Conservation (phyloP, 2,797 vertebrate genomes). For the Chaenodraco wilsoni region DNA sequence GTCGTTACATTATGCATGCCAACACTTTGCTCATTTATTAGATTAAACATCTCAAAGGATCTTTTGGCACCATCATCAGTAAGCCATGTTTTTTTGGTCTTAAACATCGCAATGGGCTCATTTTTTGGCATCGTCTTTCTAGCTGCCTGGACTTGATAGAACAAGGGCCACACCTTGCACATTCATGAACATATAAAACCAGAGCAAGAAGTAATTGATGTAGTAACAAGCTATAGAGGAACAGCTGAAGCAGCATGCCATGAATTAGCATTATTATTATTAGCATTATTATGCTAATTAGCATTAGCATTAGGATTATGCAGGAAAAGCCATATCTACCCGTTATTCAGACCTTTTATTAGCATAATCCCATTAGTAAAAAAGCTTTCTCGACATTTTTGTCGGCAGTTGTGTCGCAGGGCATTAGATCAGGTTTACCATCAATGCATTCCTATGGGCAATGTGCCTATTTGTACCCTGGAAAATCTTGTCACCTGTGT, state of each 20-base stretch:
- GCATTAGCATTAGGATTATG: conserved; percentile 15
- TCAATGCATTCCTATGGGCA: conserved; percentile 25
- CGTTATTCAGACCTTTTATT: conserved; percentile 39
- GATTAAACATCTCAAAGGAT: conserved; percentile 35
- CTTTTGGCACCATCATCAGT: conserved; percentile 15
- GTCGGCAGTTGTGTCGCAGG: conserved; percentile 2
- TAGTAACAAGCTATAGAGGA: conserved; percentile 17
- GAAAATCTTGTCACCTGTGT: conserved; percentile 1
- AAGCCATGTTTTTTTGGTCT: conserved; percentile 27
- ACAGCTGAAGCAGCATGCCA: conserved; percentile 45
- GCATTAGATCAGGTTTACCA: conserved; percentile 22
- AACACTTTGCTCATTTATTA: conserved; percentile 28
- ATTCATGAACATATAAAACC: conserved; percentile 8
- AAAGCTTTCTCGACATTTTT: conserved; percentile 7
- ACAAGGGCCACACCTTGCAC: conserved; percentile 14
- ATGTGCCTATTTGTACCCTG: not conserved
- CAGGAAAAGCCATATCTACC: conserved; percentile 32
- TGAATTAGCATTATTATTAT: conserved; percentile 12
- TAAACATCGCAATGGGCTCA: conserved; percentile 22
- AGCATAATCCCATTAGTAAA: conserved; percentile 37
- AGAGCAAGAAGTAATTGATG: conserved; percentile 14
- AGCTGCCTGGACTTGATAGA: conserved; percentile 27
- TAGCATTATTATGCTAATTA: too few species aligned
- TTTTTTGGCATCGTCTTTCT: conserved; percentile 26
- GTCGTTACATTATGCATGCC: conserved; percentile 6